A percentile compares a stretch with the other conserved stretches of the same genome.
phyloP scores from a whole-genome alignment of 1,140 invertebrate genomes.

The Drosophila cardini region DNA sequence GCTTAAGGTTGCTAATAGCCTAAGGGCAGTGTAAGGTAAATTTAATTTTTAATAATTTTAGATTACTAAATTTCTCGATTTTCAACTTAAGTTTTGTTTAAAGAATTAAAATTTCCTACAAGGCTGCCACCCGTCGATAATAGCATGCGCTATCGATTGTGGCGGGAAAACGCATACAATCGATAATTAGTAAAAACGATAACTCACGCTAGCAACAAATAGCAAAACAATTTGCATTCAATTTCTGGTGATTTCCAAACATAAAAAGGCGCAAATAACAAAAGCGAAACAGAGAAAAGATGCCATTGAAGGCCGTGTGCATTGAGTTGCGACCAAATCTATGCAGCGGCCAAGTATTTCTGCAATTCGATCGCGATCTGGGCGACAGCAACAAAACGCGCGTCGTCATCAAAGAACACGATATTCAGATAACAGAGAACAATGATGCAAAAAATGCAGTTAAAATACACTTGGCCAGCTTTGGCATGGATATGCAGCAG shows the following conservation, averaged over 20 bases:
- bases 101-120: background rate
- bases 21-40: no score
- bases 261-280: background rate
- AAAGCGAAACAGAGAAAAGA: slow-evolving; percentile 19
- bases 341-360: slow-evolving; percentile 48
- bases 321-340: slow-evolving; percentile 70
- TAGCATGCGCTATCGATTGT: background rate
- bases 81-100: background rate
- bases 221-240: slow-evolving; percentile 22
- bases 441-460: background rate
- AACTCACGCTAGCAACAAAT: background rate
- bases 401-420: slow-evolving; percentile 55
- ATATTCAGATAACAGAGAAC: slow-evolving; percentile 51
- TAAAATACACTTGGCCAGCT: slow-evolving; percentile 45
- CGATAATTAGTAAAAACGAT: background rate
- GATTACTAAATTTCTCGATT: no score
- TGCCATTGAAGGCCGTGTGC: slow-evolving; percentile 53
- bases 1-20: no score
- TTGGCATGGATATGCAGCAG: slow-evolving; percentile 57
- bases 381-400: slow-evolving; percentile 34
- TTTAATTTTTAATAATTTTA: no score
- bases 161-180: background rate
- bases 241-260: slow-evolving; percentile 2
- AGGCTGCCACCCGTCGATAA: no score
- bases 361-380: slow-evolving; percentile 49